Evolutionary conservation across 2,888 invertebrate species (phyloP).

Genomic region (Tipula unca): DNA sequence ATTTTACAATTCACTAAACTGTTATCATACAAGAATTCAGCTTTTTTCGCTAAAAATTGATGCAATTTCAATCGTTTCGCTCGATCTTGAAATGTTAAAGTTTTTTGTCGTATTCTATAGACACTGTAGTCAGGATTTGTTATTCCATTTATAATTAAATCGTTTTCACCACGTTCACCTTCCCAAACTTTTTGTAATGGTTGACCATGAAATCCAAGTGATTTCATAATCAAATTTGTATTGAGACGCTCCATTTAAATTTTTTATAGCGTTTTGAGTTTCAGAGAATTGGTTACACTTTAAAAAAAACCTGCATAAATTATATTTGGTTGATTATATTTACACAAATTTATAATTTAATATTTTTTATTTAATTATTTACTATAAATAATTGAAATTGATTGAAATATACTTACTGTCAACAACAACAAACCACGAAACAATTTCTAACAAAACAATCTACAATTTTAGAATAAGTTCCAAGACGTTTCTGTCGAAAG

Average conservation of each 20-base stretch:
- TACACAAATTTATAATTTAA: neutral
- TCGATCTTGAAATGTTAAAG: conserved; percentile 73
- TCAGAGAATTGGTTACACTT: neutral
- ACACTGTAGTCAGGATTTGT: conserved; percentile 61
- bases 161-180: conserved; percentile 69
- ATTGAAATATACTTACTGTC: neutral
- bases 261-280: neutral
- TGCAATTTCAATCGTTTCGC: conserved; percentile 75
- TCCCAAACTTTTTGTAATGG: conserved; percentile 85
- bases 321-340: conserved; percentile 1
- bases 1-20: conserved; percentile 33
- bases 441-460: neutral
- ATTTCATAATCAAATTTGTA: conserved; percentile 47
- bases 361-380: neutral
- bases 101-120: conserved; percentile 71
- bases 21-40: conserved; percentile 62
- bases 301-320: neutral
- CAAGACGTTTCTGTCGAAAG: neutral
- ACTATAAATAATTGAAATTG: neutral
- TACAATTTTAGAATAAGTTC: neutral
- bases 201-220: conserved; percentile 78
- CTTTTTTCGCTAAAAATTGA: conserved; percentile 80
- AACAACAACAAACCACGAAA: conserved; percentile 2
- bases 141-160: conserved; percentile 55
- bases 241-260: conserved; percentile 1